Conservation (phyloP, 2,888 invertebrate genomes). For the Charanyca ferruginea region DNA sequence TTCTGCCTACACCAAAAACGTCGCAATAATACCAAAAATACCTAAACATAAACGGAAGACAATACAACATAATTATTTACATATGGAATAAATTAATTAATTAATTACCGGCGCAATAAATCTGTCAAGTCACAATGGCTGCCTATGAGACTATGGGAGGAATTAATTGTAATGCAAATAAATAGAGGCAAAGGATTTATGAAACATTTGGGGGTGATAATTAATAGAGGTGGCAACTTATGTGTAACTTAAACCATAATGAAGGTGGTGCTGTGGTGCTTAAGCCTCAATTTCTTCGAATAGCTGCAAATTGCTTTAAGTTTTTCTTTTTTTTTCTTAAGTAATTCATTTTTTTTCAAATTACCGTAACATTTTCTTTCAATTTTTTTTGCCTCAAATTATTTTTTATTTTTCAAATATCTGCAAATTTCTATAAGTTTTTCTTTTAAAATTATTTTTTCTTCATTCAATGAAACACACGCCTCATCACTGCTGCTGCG, state of each 20-base stretch:
- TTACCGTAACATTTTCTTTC: too few species aligned
- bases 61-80: conserved; percentile 19
- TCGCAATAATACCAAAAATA: conserved; percentile 2
- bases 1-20: background rate
- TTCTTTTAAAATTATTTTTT: too few species aligned
- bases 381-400: too few species aligned
- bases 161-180: conserved; percentile 19
- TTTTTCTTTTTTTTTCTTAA: too few species aligned
- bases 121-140: conserved; percentile 27
- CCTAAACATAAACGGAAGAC: conserved; percentile 18
- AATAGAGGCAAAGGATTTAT: background rate
- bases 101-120: conserved; percentile 39
- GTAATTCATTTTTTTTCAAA: too few species aligned
- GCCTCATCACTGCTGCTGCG: too few species aligned
- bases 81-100: conserved; percentile 19
- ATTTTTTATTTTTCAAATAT: too few species aligned
- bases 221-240: background rate
- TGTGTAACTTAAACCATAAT: background rate
- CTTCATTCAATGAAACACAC: too few species aligned
- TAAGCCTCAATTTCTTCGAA: too few species aligned
- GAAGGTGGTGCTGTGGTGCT: too few species aligned
- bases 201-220: background rate
- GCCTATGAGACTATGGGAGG: conserved; percentile 2
- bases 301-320: too few species aligned
- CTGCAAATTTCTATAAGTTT: too few species aligned